These are phyloP conservation scores for Amorpha juglandis DNA, from an alignment of 2,888 invertebrate genomes.

Conservation along the genomic window DNA sequence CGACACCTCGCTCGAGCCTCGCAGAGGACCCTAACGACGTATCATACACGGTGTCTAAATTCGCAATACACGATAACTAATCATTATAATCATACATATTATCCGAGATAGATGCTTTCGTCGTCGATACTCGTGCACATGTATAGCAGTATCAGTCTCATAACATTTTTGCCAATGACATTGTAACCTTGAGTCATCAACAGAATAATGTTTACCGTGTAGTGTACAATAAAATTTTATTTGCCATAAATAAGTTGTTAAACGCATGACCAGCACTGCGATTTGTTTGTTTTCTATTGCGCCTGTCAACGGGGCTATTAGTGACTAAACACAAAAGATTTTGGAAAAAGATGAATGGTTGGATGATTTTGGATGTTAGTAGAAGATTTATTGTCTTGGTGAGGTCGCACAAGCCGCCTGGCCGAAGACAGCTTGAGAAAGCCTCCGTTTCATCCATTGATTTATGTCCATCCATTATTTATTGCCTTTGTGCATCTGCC, in stretches of 20 bases:
- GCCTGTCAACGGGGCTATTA: slow-evolving; percentile 59
- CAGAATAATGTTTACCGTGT: slow-evolving; percentile 46
- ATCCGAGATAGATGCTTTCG: slow-evolving; percentile 25
- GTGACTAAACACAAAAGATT: slow-evolving; percentile 53
- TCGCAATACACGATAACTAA: slow-evolving; percentile 33
- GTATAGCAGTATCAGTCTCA: slow-evolving; percentile 28
- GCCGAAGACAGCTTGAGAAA: slow-evolving; percentile 46
- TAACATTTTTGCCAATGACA: slow-evolving; percentile 45
- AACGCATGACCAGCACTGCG: slow-evolving; percentile 47
- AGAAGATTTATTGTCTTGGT: slow-evolving; percentile 52
- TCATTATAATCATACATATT: background rate
- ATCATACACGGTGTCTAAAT: slow-evolving; percentile 36
- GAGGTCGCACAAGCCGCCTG: slow-evolving; percentile 38
- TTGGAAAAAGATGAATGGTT: slow-evolving; percentile 43
- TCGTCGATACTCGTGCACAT: slow-evolving; percentile 2
- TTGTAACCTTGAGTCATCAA: slow-evolving; percentile 54
- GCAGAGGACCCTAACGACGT: slow-evolving; percentile 43
- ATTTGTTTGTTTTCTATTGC: slow-evolving; percentile 51
- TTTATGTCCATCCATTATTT: slow-evolving; percentile 43
- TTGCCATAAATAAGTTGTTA: slow-evolving; percentile 66
- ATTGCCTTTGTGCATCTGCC: slow-evolving; percentile 36
- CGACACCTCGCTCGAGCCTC: slow-evolving; percentile 43
- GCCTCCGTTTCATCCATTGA: slow-evolving; percentile 35
- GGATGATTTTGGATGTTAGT: slow-evolving; percentile 42
- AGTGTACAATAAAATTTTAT: slow-evolving; percentile 56